Conservation (phyloP, 2,113 vertebrate genomes). For the Tiliqua scincoides region DNA sequence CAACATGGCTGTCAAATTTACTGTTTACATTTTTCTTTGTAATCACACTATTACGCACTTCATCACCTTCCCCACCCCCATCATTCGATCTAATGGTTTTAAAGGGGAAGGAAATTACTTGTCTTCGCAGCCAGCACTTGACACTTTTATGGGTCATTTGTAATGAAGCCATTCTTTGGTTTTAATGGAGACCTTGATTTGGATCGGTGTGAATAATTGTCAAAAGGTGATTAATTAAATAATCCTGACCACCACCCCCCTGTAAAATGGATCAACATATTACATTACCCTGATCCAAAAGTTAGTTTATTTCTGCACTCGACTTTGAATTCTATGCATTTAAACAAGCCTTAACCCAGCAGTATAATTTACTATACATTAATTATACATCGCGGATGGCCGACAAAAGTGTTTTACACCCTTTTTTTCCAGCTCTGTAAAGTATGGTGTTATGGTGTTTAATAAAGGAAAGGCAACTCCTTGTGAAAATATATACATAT, state of each 20-base stretch:
- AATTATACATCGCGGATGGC: constrained; percentile 77
- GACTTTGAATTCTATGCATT: constrained; percentile 83
- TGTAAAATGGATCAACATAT: constrained; percentile 85
- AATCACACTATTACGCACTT: constrained; percentile 73
- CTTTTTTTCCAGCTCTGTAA: constrained; percentile 66
- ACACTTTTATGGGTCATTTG: constrained; percentile 86
- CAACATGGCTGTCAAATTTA: constrained; percentile 71
- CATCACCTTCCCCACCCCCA: constrained; percentile 75
- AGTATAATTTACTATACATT: constrained; percentile 80
- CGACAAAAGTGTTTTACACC: constrained; percentile 75
- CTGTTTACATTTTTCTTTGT: constrained; percentile 75
- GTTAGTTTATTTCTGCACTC: constrained; percentile 83
- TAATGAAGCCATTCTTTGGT: constrained; percentile 85
- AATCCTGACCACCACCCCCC: constrained; percentile 75
- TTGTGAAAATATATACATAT: background rate
- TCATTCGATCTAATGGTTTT: constrained; percentile 77
- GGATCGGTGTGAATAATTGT: constrained; percentile 83
- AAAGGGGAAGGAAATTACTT: constrained; percentile 83
- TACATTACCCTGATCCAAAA: constrained; percentile 79
- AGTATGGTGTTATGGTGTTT: constrained; percentile 39
- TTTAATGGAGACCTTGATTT: constrained; percentile 87
- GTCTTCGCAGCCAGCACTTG: constrained; percentile 79
- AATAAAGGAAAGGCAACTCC: constrained; percentile 38
- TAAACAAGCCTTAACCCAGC: constrained; percentile 82
- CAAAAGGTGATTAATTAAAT: constrained; percentile 88